Evolutionary conservation across 2,797 vertebrate species (phyloP), one percentile per base, ranked within the genome.

Genomic region (Acomys russatus): DNA sequence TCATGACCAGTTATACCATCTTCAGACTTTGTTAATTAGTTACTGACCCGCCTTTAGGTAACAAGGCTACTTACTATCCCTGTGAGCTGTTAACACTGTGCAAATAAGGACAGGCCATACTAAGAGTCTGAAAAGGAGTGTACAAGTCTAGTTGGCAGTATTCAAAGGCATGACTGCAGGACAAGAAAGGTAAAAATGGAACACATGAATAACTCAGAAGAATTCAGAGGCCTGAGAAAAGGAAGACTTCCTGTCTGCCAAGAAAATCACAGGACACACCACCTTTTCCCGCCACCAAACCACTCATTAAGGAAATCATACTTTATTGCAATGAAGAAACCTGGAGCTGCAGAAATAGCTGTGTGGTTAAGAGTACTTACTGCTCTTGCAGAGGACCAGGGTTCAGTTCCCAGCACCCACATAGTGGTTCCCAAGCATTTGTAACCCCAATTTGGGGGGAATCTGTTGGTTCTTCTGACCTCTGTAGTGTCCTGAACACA

Each of bases 271-370:
- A 22, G 14, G 94, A 88, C 33, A 74, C 18, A 88, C 9, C 64
- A 85, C 1, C 10, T 18, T 56, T 61, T 10, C 6, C 11, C 6
- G 44, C 28, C 56, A 70, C 73, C 63, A 63, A 78, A 71, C 11
- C 23, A 87, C 3, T 11, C n/a, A 38, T 68, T 28, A 73, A 76
- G 84, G 28, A 91, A 94, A 90, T 87, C 64, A 91, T 28, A 88
- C n/a, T 84, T 56, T 35, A 9, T 49, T 84, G 64, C 15, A 82
- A 1, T 77, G 54, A 80, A 82, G 91, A 93, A 35, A 6, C 38
- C 56, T 86, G 74, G 86, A 77, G 73, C 6, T 89, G 28, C 15
- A 78, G 49, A 78, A 3, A 33, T 6, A 33, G 76, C 49, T 54
- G 44, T 33, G 28, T 33, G 49, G 15, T 54, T 54, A 30, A 30